phyloP scores from a whole-genome alignment of 1,140 invertebrate species.

The Bombyx mori region DNA sequence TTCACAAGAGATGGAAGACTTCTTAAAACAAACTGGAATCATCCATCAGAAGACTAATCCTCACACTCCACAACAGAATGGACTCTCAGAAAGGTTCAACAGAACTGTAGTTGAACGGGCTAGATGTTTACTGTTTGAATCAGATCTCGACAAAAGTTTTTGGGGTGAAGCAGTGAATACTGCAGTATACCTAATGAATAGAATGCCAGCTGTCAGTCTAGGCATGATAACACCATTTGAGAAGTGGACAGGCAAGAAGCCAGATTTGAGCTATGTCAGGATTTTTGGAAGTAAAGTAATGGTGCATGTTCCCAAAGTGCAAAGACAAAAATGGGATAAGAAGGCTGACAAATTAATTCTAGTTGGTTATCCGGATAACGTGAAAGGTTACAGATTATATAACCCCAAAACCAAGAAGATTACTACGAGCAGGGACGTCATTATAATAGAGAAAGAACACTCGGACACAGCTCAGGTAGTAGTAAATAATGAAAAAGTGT shows the following conservation, averaged over 20 bases:
- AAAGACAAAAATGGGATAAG: slow-evolving; percentile 5
- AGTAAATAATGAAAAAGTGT: slow-evolving; percentile 7
- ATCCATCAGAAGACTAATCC: slow-evolving; percentile 13
- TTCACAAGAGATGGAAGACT: slow-evolving; percentile 9
- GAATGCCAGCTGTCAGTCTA: slow-evolving; percentile 4
- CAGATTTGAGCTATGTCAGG: slow-evolving; percentile 34
- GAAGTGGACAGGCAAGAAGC: slow-evolving; percentile 22
- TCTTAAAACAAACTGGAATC: slow-evolving; percentile 11
- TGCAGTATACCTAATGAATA: slow-evolving; percentile 11
- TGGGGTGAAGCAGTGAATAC: slow-evolving; percentile 31
- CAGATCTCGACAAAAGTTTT: slow-evolving; percentile 24
- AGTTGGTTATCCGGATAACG: slow-evolving; percentile 20
- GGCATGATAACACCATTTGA: neutral
- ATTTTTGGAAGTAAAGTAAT: slow-evolving; percentile 32
- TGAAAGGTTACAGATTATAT: slow-evolving; percentile 16
- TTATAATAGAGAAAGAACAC: slow-evolving; percentile 13
- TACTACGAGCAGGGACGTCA: slow-evolving; percentile 17
- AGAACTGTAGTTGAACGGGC: slow-evolving; percentile 5
- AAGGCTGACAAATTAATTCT: slow-evolving; percentile 17
- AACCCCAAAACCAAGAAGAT: slow-evolving; percentile 9
- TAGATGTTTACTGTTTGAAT: slow-evolving; percentile 25
- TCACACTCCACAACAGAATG: slow-evolving; percentile 18
- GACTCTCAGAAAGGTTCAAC: slow-evolving; percentile 5
- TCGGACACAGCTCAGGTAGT: slow-evolving; percentile 1
- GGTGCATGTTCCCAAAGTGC: slow-evolving; percentile 17